Evolutionary conservation across 2,113 vertebrate species (phyloP).

Genomic region (Paramormyrops kingsleyae): DNA sequence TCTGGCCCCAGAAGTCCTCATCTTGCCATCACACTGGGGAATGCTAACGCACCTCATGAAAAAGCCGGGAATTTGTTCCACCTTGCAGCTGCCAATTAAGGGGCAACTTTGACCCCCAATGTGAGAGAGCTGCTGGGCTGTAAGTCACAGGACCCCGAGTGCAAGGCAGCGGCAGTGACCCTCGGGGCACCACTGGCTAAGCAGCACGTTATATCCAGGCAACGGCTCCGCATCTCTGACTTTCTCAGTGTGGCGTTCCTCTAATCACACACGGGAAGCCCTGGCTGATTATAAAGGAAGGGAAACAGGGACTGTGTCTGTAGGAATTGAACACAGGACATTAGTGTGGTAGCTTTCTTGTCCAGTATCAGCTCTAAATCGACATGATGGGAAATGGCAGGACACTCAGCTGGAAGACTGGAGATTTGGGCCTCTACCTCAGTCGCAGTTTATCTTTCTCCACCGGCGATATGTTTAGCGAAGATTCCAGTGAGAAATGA

Average conservation of each 20-base stretch:
- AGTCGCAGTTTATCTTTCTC: no score
- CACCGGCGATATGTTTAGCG: background rate
- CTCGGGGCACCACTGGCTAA: slow-evolving; percentile 14
- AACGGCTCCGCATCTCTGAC: background rate
- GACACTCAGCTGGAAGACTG: background rate
- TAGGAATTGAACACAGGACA: background rate
- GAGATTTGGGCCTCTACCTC: background rate
- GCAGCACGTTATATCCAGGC: slow-evolving; percentile 27
- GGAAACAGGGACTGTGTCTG: background rate
- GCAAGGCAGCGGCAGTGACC: slow-evolving; percentile 13
- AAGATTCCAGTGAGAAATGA: background rate
- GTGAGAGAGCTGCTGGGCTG: slow-evolving; percentile 21
- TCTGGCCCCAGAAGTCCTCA: background rate
- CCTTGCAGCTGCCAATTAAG: slow-evolving; percentile 43
- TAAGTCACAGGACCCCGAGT: slow-evolving; percentile 29
- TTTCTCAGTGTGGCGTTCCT: slow-evolving; percentile 26
- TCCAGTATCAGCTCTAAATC: background rate
- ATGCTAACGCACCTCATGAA: slow-evolving; percentile 24
- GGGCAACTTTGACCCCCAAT: slow-evolving; percentile 28
- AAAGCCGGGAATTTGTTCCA: slow-evolving; percentile 31
- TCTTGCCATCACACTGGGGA: slow-evolving; percentile 3
- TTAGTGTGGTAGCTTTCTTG: background rate
- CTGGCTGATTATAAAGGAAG: slow-evolving; percentile 25
- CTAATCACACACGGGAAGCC: slow-evolving; percentile 33
- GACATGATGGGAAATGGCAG: background rate